These are phyloP conservation scores for Thunnus albacares DNA, from an alignment of 2,797 vertebrate species.

Conservation along the genomic window DNA sequence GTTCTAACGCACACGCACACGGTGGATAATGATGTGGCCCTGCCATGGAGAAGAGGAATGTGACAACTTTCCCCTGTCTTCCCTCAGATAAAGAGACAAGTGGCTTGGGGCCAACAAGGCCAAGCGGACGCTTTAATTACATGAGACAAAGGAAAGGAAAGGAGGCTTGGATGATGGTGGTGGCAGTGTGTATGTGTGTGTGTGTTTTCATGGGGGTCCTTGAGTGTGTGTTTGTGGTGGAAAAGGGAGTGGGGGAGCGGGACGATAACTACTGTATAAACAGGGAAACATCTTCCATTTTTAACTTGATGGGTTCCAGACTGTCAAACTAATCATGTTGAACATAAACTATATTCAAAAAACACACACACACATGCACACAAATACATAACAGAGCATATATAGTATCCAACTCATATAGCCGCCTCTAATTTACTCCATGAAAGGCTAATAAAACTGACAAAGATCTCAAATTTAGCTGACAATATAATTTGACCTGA, in stretches of 20 bases:
- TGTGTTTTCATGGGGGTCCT: background rate
- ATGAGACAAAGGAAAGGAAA: constrained; percentile 69
- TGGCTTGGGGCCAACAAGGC: constrained; percentile 65
- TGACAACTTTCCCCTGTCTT: constrained; percentile 70
- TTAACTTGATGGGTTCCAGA: constrained; percentile 38
- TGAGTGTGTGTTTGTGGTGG: constrained; percentile 23
- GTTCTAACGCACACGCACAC: constrained; percentile 38
- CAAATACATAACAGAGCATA: background rate
- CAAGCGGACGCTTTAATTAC: constrained; percentile 79
- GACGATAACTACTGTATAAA: constrained; percentile 30
- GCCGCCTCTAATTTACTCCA: constrained; percentile 16
- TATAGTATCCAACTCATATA: constrained; percentile 4
- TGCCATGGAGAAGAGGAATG: constrained; percentile 71
- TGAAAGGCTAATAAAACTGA: constrained; percentile 33
- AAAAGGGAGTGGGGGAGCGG: constrained; percentile 22
- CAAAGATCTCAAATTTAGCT: constrained; percentile 52
- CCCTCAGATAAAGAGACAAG: constrained; percentile 65
- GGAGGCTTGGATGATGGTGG: constrained; percentile 25
- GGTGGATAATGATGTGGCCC: constrained; percentile 51
- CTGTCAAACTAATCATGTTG: constrained; percentile 38
- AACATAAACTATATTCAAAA: constrained; percentile 30
- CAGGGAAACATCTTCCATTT: constrained; percentile 11
- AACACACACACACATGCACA: constrained; percentile 14
- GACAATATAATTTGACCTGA: constrained; percentile 61
- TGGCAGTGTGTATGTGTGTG: constrained; percentile 18